phyloP scores from a whole-genome alignment of 2,888 invertebrate species.

The Tanytarsus gracilentus region DNA sequence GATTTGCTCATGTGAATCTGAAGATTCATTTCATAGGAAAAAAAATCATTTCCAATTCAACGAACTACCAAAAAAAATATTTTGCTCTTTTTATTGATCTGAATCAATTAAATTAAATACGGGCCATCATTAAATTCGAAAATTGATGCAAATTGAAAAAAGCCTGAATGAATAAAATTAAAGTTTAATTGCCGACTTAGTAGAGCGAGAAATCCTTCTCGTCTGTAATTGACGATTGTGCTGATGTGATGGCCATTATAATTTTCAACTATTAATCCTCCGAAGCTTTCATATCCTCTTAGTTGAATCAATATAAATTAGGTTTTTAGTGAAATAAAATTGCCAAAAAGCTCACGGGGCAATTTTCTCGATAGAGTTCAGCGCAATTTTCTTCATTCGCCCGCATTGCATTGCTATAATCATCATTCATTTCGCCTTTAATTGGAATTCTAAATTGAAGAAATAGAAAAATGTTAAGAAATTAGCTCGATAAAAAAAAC shows the following conservation, averaged over 20 bases:
- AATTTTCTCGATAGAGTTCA: slow-evolving; percentile 33
- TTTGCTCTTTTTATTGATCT: slow-evolving; percentile 1
- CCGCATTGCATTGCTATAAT: slow-evolving; percentile 37
- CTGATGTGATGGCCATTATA: background rate
- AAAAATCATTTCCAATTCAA: background rate
- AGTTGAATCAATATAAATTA: background rate
- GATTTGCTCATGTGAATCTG: no score
- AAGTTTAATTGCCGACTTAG: slow-evolving; percentile 6
- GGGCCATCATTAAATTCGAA: background rate
- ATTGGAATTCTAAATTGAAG: slow-evolving; percentile 36
- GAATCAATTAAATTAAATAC: slow-evolving; percentile 7
- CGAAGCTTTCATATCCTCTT: background rate
- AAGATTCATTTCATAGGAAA: no score
- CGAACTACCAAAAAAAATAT: background rate
- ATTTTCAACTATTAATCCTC: background rate
- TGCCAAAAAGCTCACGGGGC: slow-evolving; percentile 36
- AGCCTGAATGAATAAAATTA: background rate
- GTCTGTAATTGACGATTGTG: no score
- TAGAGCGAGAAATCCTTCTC: no score
- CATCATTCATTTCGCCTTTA: slow-evolving; percentile 36
- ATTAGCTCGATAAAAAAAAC: slow-evolving; percentile 32
- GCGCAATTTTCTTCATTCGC: slow-evolving; percentile 35
- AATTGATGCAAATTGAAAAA: background rate
- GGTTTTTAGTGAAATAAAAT: slow-evolving; percentile 33
- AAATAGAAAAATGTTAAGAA: background rate